Conservation (phyloP, 2,113 vertebrate species). For the Tragulus kanchil region DNA sequence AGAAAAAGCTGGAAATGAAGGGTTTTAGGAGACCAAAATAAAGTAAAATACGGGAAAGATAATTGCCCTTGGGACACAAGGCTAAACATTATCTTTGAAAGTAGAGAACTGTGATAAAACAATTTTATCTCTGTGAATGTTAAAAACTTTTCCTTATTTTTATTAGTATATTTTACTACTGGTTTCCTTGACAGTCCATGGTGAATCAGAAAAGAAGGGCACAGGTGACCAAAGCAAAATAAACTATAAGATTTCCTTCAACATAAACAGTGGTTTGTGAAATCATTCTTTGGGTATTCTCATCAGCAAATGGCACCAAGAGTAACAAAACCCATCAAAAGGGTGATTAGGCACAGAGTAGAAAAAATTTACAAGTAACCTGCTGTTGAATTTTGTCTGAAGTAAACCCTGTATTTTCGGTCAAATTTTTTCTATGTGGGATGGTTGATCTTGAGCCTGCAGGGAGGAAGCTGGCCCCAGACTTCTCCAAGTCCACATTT, state of each 20-base stretch:
- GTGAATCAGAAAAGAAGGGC: not conserved
- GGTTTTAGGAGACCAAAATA: not conserved
- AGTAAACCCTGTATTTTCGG: not conserved
- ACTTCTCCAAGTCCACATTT: not conserved
- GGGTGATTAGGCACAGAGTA: not conserved
- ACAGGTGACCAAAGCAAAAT: not conserved
- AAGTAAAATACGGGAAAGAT: conserved; percentile 9
- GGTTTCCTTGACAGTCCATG: not conserved
- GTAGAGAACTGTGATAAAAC: not conserved
- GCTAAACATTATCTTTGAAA: not conserved
- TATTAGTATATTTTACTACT: not conserved
- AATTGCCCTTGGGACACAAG: not conserved
- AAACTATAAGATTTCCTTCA: conserved; percentile 1
- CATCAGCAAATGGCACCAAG: not conserved
- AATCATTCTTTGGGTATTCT: not conserved
- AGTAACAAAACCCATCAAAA: not conserved
- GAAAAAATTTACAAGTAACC: not conserved
- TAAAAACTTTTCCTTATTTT: conserved; percentile 7
- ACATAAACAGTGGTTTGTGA: not conserved
- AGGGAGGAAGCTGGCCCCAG: not conserved
- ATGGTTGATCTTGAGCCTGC: not conserved
- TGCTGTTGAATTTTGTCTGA: not conserved
- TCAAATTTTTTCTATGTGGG: not conserved
- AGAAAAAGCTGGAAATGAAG: conserved; percentile 31
- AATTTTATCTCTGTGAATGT: conserved; percentile 37